These are phyloP conservation scores for Arizona elegans DNA, from an alignment of 2,113 vertebrate genomes.

Conservation along the genomic window DNA sequence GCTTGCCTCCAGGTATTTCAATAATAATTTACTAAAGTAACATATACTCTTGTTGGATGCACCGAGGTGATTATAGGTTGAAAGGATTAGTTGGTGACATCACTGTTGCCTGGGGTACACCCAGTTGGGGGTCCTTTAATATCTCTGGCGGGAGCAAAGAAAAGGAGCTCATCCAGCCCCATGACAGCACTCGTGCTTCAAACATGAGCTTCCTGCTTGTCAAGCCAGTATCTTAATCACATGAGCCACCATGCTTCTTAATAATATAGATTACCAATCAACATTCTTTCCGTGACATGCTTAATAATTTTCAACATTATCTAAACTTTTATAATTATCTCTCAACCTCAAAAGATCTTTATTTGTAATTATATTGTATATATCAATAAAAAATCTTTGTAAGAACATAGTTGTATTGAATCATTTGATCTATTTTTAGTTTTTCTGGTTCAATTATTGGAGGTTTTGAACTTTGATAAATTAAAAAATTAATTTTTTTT, in stretches of 20 bases:
- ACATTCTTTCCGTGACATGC: not conserved
- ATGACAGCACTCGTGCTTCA: not conserved
- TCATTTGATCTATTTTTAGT: not conserved
- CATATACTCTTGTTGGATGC: not conserved
- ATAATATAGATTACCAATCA: not conserved
- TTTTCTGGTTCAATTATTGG: not conserved
- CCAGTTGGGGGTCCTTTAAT: not conserved
- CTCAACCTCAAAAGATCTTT: not conserved
- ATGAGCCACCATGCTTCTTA: not conserved
- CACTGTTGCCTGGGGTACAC: not conserved
- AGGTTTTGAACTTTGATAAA: not conserved
- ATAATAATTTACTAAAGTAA: not conserved
- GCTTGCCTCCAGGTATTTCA: slow-evolving; percentile 64
- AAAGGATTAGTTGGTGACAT: not conserved
- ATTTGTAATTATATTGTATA: not conserved
- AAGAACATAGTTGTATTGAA: not conserved
- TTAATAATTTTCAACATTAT: not conserved
- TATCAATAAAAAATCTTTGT: not conserved
- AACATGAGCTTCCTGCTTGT: not conserved
- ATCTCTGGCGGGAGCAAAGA: not conserved
- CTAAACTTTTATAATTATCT: not conserved
- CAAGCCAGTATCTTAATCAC: not conserved
- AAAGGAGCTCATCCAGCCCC: not conserved
- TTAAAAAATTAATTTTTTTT: not conserved
- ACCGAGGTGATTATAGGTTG: not conserved